Conservation (phyloP, 2,888 invertebrate species). For the Tachina lurida region DNA sequence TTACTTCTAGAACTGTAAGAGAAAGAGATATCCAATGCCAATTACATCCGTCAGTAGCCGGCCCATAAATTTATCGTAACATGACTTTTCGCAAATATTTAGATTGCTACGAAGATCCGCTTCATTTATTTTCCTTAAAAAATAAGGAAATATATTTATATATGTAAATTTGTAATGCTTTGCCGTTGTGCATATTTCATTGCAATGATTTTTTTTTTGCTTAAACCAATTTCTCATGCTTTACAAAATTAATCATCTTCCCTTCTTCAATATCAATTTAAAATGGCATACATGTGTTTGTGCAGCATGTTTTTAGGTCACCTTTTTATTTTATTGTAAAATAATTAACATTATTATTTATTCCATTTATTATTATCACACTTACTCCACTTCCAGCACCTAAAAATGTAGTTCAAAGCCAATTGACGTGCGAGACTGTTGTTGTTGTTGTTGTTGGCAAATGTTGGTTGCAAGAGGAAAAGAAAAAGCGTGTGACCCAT, state of each 20-base stretch:
- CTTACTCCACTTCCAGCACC: conserved; percentile 37
- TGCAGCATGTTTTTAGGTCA: conserved; percentile 35
- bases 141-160: no score
- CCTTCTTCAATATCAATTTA: conserved; percentile 25
- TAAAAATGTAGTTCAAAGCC: conserved; percentile 63
- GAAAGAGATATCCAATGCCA: no score
- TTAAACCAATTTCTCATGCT: conserved; percentile 12
- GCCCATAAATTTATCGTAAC: no score
- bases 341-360: conserved; percentile 32
- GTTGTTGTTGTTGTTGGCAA: conserved; percentile 7
- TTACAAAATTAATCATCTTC: not conserved
- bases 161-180: not conserved
- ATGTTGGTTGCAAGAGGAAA: not conserved
- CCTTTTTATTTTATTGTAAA: conserved; percentile 72
- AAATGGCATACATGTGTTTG: not conserved
- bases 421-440: conserved; percentile 38
- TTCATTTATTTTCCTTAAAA: no score
- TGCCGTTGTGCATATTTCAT: not conserved
- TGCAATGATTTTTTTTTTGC: not conserved
- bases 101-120: no score
- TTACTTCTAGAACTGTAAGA: no score
- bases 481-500: conserved; percentile 48
- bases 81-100: no score
- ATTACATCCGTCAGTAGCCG: no score
- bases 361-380: conserved; percentile 33